These are phyloP conservation scores for Nixonia krombeini DNA, from an alignment of 1,140 invertebrate species.

Conservation along the genomic window DNA sequence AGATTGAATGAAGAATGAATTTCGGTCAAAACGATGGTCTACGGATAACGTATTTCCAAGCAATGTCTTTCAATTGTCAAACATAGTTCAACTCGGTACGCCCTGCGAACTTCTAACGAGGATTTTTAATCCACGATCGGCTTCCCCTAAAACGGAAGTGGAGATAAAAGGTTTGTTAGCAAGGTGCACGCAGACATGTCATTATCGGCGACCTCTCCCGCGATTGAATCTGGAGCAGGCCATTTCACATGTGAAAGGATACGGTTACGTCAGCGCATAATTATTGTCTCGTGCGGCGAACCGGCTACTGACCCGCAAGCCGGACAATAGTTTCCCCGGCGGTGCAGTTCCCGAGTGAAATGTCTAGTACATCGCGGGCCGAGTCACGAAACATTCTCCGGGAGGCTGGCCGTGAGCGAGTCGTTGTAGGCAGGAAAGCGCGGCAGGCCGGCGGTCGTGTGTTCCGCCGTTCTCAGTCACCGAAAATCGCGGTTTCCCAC, in stretches of 20 bases:
- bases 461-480: too few relatives aligned
- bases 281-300: slow-evolving; percentile 38
- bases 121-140: too few relatives aligned
- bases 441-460: too few relatives aligned
- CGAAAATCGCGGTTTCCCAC: slow-evolving; percentile 24
- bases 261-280: slow-evolving; percentile 37
- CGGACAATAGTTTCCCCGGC: slow-evolving; percentile 47
- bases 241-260: slow-evolving; percentile 62
- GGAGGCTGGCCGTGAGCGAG: not conserved
- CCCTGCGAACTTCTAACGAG: too few relatives aligned
- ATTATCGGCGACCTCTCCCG: slow-evolving; percentile 55
- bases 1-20: too few relatives aligned
- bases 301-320: slow-evolving; percentile 8
- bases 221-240: slow-evolving; percentile 57
- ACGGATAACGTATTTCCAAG: too few relatives aligned
- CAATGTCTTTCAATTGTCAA: too few relatives aligned
- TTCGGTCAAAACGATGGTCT: too few relatives aligned
- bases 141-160: not conserved
- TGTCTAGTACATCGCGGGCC: slow-evolving; percentile 47
- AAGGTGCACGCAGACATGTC: slow-evolving; percentile 40
- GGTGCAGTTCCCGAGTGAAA: slow-evolving; percentile 42
- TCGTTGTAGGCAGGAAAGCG: too few relatives aligned
- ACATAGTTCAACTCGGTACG: too few relatives aligned
- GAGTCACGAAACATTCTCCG: slow-evolving; percentile 49
- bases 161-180: slow-evolving; percentile 11